A percentile compares a stretch with the other conserved stretches of the same genome.
phyloP scores from a whole-genome alignment of 2,888 invertebrate genomes.

The Nomada ruficornis region DNA sequence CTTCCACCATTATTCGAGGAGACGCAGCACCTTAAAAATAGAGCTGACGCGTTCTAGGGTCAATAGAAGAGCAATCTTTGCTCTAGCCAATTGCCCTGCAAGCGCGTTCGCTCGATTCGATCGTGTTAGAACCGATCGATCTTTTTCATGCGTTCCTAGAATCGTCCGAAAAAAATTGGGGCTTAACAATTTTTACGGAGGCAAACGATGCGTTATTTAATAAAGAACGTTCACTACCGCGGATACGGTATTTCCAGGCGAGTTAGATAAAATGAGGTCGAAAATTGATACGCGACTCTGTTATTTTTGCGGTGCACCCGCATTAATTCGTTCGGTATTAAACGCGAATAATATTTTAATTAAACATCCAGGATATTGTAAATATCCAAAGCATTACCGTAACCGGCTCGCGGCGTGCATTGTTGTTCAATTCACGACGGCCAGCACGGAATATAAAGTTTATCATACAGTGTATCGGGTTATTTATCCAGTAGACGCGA shows the following conservation, averaged over 20 bases:
- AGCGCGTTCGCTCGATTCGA: constrained; percentile 51
- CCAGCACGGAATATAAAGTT: background rate
- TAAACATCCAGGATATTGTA: constrained; percentile 29
- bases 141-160: background rate
- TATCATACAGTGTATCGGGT: constrained; percentile 8
- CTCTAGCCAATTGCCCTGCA: constrained; percentile 69
- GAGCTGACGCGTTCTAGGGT: constrained; percentile 70
- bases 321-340: constrained; percentile 16
- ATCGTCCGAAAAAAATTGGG: too few relatives aligned
- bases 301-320: constrained; percentile 20
- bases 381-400: constrained; percentile 28
- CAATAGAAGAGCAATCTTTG: constrained; percentile 73
- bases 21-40: constrained; percentile 70
- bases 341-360: constrained; percentile 45
- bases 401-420: background rate
- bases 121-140: background rate
- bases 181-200: background rate
- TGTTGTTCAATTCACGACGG: constrained; percentile 5
- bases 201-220: background rate
- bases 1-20: constrained; percentile 39
- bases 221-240: background rate
- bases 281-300: constrained; percentile 17
- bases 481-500: constrained; percentile 14
- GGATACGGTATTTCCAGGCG: background rate
- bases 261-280: background rate